A percentile compares a stretch with the other conserved stretches of the same genome.
Evolutionary conservation across 2,113 vertebrate species (phyloP).

Genomic region (Phyllostomus discolor): DNA sequence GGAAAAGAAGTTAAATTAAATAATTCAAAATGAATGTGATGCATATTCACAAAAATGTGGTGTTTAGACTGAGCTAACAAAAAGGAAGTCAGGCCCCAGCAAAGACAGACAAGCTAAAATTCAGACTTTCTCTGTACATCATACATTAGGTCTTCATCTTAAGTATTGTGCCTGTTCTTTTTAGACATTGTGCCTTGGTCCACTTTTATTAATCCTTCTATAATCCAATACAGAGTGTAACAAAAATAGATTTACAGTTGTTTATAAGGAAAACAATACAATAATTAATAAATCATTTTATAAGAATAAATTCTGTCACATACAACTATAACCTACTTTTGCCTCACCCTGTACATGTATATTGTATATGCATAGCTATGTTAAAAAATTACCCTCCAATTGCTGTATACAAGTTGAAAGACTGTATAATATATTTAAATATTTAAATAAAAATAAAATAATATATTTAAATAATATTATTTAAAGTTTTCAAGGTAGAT

Average conservation of each 20-base stretch:
- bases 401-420: neutral
- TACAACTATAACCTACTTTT: neutral
- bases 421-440: neutral
- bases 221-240: neutral
- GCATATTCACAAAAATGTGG: constrained; percentile 78
- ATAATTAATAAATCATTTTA: neutral
- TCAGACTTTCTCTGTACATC: neutral
- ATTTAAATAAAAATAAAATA: too few relatives aligned
- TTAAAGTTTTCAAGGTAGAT: neutral
- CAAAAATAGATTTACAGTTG: neutral
- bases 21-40: constrained; percentile 79
- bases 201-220: neutral
- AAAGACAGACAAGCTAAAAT: constrained; percentile 24
- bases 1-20: constrained; percentile 85
- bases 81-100: constrained; percentile 61
- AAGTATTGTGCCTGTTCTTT: constrained; percentile 17
- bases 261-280: neutral
- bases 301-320: neutral
- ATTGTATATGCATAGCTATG: neutral
- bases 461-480: neutral
- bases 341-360: neutral
- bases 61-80: constrained; percentile 72
- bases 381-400: neutral
- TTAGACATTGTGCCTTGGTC: neutral
- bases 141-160: constrained; percentile 4